These are phyloP conservation scores for Bruchidius siliquastri DNA, from an alignment of 2,888 invertebrate genomes.

Conservation along the genomic window DNA sequence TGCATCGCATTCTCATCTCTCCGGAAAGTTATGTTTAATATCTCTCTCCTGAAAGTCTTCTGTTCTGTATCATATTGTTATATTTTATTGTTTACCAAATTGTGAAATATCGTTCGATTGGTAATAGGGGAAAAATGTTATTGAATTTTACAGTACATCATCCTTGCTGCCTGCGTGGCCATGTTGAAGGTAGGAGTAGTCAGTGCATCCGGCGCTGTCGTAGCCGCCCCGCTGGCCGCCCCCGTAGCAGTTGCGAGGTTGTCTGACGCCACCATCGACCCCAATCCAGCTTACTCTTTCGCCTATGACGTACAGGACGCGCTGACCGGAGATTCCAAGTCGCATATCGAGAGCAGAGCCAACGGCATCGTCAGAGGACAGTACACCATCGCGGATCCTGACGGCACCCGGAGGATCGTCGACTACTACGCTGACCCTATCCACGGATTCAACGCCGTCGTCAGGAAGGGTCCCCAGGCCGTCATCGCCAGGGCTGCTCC, in stretches of 20 bases:
- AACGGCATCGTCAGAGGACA: constrained; percentile 55
- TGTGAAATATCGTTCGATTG: no score
- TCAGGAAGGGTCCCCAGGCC: constrained; percentile 49
- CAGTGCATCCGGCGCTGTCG: constrained; percentile 25
- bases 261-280: constrained; percentile 46
- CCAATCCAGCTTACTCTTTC: constrained; percentile 55
- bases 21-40: no score
- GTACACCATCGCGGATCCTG: constrained; percentile 54
- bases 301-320: constrained; percentile 54
- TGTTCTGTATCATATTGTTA: no score
- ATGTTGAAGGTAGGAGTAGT: constrained; percentile 38
- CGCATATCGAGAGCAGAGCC: constrained; percentile 52
- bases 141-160: constrained; percentile 19
- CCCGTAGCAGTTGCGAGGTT: constrained; percentile 17
- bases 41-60: no score
- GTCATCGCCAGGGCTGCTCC: constrained; percentile 22
- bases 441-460: constrained; percentile 57
- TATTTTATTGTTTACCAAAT: no score
- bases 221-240: constrained; percentile 31
- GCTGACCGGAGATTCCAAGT: constrained; percentile 54
- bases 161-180: constrained; percentile 40
- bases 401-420: constrained; percentile 53
- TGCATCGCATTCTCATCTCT: no score
- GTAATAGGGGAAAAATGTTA: no score
- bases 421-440: constrained; percentile 57